Percentiles rank a stretch among this genome's conserved stretches.
phyloP scores from a whole-genome alignment of 2,888 invertebrate species.

The Drosophila anomalata region DNA sequence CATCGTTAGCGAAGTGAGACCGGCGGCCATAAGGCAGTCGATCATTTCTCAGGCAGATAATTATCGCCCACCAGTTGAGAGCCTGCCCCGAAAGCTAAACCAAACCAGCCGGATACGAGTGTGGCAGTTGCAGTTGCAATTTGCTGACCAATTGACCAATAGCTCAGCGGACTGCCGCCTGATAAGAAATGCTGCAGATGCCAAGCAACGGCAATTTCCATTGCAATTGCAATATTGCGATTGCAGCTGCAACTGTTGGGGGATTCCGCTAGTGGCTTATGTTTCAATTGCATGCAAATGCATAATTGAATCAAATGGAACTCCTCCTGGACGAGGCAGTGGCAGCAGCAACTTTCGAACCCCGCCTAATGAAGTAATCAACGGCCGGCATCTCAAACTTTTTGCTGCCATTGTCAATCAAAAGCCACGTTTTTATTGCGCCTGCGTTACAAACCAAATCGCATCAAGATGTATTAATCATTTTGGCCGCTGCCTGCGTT shows the following conservation, averaged over 20 bases:
- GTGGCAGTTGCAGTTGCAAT: slow-evolving; percentile 31
- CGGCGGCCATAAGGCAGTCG: slow-evolving; percentile 53
- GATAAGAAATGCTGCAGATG: slow-evolving; percentile 47
- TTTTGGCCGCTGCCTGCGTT: slow-evolving; percentile 55
- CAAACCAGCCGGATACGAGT: slow-evolving; percentile 41
- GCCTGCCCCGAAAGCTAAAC: slow-evolving; percentile 36
- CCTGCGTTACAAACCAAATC: slow-evolving; percentile 73
- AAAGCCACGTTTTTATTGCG: slow-evolving; percentile 75
- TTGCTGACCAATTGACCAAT: slow-evolving; percentile 70
- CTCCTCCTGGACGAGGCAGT: slow-evolving; percentile 29
- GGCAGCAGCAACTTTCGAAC: slow-evolving; percentile 31
- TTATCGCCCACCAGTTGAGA: slow-evolving; percentile 70
- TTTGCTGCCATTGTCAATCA: slow-evolving; percentile 74
- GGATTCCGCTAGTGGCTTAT: slow-evolving; percentile 48
- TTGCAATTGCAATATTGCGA: slow-evolving; percentile 6
- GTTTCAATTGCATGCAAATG: slow-evolving; percentile 78
- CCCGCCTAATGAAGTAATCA: slow-evolving; percentile 75
- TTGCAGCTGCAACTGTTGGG: slow-evolving; percentile 26
- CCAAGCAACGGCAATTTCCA: slow-evolving; percentile 9
- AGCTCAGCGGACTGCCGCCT: slow-evolving; percentile 61
- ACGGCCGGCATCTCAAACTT: slow-evolving; percentile 67
- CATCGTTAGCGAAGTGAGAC: slow-evolving; percentile 67
- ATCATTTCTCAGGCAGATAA: slow-evolving; percentile 74
- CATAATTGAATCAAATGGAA: slow-evolving; percentile 73
- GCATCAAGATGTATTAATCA: slow-evolving; percentile 80